Base-by-base conservation (phyloP, 2,113 vertebrate genomes). In the Melanerpes formicivorus region DNA sequence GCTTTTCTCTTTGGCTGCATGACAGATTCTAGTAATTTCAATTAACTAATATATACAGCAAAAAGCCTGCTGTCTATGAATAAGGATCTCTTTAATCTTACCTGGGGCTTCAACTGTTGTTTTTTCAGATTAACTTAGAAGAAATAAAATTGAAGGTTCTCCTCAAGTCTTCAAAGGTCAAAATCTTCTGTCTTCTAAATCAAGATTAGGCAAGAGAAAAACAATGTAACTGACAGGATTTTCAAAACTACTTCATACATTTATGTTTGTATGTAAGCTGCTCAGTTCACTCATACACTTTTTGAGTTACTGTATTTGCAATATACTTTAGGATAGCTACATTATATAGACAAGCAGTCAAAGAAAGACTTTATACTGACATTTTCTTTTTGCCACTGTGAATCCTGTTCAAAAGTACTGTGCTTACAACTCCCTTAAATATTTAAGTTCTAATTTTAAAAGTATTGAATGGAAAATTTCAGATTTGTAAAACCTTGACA, bases 81-180 rank as follows among this genome's bases (percentile, higher is more conserved):
- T 25, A 67, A 54, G 15, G 42, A 86, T 62, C 18, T 79, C 46
- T 79, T 32, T 65, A 27, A 58, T 73, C 85, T 95, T 97, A 98
- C 97, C 97, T 97, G 95, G 98, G 9, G 96, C 93, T 90, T 98
- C 97, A 34, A 97, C 81, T 42, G 97, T 18, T 2, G 96, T 97
- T 88, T 97, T 97, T 56, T 96, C 95, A 7, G 96, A 90, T 44
- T 54, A 98, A 96, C 25, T 90, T 97, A 27, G 97, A 92, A 84
- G 96, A 97, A 95, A 98, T 71, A 10, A 72, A 96, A 30, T 13
- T 92, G 80, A 98, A 98, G 11, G 95, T 95, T 88, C 91, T 97
- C 80, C 95, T 95, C 92, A 98, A 98, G 95, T 98, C 97, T 87
- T 98, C 96, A 74, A 97, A 88, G 70, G 97, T 97, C 64, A 98